Percentiles rank a stretch among this genome's conserved stretches.
phyloP scores from a whole-genome alignment of 2,888 invertebrate species.

The Conus canariensis region DNA sequence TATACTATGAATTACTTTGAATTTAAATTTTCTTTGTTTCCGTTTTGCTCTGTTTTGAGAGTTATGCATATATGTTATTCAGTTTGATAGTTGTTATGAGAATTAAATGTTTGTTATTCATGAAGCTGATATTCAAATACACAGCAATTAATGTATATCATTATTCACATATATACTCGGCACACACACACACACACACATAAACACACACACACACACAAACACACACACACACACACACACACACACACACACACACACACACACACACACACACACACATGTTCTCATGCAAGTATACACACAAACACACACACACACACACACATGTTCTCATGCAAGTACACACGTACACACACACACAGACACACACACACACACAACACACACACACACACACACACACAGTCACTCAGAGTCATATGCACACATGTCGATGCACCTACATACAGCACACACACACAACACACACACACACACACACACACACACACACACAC shows the following conservation, averaged over 20 bases:
- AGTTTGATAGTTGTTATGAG: too few species aligned
- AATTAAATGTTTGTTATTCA: too few species aligned
- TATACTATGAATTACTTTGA: too few species aligned
- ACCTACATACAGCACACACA: too few species aligned
- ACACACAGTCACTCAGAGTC: not conserved
- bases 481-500: too few species aligned
- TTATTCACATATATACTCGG: not conserved
- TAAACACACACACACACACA: constrained; percentile 9
- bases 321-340: not conserved
- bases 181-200: not conserved
- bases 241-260: not conserved
- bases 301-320: constrained; percentile 2
- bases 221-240: not conserved
- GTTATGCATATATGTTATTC: too few species aligned
- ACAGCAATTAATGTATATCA: too few species aligned
- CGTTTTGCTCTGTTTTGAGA: too few species aligned
- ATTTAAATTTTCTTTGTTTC: too few species aligned
- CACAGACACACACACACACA: not conserved
- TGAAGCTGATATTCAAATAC: not conserved
- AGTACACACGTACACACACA: not conserved
- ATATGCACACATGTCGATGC: not conserved
- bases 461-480: too few species aligned
- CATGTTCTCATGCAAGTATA: not conserved
- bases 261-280: not conserved
- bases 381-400: not conserved